phyloP scores from a whole-genome alignment of 2,797 vertebrate species.

The Linurgus olivaceus region DNA sequence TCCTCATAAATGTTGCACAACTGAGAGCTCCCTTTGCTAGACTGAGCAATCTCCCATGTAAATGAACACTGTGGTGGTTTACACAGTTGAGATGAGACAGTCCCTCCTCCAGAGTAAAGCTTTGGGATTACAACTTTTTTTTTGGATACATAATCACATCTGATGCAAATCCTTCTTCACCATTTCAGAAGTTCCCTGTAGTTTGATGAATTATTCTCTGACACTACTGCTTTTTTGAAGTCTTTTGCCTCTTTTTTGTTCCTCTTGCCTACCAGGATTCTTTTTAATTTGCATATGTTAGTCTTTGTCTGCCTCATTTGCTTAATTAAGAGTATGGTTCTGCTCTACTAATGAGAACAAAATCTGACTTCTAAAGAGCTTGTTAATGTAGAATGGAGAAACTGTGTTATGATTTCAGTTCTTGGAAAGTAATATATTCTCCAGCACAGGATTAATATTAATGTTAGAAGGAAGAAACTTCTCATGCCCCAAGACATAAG shows the following conservation, averaged over 20 bases:
- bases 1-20: neutral
- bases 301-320: constrained; percentile 25
- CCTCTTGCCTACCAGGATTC: neutral
- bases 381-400: constrained; percentile 5
- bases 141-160: neutral
- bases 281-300: constrained; percentile 44
- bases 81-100: neutral
- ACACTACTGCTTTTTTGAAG: neutral
- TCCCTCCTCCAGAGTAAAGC: neutral
- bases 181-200: neutral
- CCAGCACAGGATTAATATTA: neutral
- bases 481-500: neutral
- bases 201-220: neutral
- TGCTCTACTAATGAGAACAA: constrained; percentile 31
- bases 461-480: neutral
- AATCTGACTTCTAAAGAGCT: neutral
- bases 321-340: constrained; percentile 26
- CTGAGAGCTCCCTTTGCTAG: neutral
- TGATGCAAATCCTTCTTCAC: neutral
- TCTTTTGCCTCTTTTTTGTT: constrained; percentile 6
- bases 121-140: neutral
- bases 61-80: neutral
- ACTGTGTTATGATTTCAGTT: neutral
- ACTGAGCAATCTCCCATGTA: neutral
- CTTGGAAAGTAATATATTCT: neutral